These are phyloP conservation scores for Bombus huntii DNA, from an alignment of 1,140 invertebrate genomes.

Conservation along the genomic window DNA sequence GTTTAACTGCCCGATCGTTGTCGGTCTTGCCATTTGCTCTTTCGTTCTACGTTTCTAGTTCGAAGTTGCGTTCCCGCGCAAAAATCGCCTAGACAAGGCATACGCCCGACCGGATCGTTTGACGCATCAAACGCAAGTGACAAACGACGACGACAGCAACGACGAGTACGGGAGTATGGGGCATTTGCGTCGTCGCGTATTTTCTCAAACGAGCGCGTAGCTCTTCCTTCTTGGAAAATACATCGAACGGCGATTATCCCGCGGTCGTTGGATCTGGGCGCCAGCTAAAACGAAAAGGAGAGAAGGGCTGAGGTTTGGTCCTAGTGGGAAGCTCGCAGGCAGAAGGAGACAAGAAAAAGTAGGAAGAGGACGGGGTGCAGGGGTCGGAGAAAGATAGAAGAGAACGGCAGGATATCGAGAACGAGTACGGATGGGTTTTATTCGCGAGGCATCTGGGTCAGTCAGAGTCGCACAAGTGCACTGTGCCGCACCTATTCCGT, in stretches of 20 bases:
- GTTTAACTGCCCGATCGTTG: constrained; percentile 8
- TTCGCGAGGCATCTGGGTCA: constrained; percentile 73
- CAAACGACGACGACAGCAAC: neutral
- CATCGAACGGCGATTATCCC: too few species aligned
- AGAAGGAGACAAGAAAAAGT: too few species aligned
- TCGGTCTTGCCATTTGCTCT: constrained; percentile 7
- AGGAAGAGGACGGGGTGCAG: neutral
- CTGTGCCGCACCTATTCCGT: constrained; percentile 60
- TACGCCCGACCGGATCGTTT: too few species aligned
- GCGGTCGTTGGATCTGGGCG: too few species aligned
- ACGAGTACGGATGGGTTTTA: constrained; percentile 67
- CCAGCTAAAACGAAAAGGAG: neutral
- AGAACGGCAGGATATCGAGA: constrained; percentile 70
- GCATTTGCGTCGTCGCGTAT: too few species aligned
- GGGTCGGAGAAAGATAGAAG: neutral
- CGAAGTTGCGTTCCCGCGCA: neutral
- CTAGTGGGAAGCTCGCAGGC: neutral
- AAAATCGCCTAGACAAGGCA: neutral
- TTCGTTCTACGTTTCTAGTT: neutral
- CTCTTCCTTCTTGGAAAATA: neutral
- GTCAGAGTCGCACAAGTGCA: constrained; percentile 61
- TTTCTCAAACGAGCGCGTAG: too few species aligned
- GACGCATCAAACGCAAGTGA: neutral
- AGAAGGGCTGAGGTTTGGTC: neutral
- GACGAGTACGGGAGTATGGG: too few species aligned